These are phyloP conservation scores for Orthosia cruda DNA, from an alignment of 2,888 invertebrate genomes.

Conservation along the genomic window DNA sequence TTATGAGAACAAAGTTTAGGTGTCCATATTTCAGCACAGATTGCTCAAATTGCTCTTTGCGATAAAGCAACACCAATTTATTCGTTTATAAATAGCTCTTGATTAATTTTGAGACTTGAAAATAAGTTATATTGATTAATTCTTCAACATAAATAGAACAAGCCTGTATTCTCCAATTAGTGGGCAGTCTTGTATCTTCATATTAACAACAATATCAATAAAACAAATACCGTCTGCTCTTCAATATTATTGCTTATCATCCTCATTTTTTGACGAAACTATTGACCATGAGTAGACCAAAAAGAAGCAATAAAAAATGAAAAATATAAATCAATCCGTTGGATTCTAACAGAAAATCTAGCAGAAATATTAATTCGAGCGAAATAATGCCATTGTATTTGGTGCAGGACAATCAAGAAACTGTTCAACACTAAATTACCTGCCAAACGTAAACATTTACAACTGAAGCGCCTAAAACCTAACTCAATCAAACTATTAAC, in stretches of 20 bases:
- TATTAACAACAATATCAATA: background rate
- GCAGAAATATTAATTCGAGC: too few relatives aligned
- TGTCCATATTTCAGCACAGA: slow-evolving; percentile 43
- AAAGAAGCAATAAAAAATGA: too few relatives aligned
- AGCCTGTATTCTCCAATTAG: too few relatives aligned
- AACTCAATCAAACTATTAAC: slow-evolving; percentile 60
- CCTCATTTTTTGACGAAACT: too few relatives aligned
- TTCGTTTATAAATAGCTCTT: slow-evolving; percentile 12
- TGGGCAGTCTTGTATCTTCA: too few relatives aligned
- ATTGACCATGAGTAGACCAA: too few relatives aligned
- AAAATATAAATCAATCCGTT: too few relatives aligned
- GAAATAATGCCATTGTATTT: too few relatives aligned
- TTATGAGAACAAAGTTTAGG: slow-evolving; percentile 39
- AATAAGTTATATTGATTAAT: background rate
- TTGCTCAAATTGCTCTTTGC: slow-evolving; percentile 33
- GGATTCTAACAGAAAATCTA: too few relatives aligned
- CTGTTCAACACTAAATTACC: background rate
- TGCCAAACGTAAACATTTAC: background rate
- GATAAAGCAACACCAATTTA: slow-evolving; percentile 13
- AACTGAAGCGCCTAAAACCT: slow-evolving; percentile 5
- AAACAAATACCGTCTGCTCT: too few relatives aligned
- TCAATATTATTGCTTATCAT: too few relatives aligned
- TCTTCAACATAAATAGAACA: background rate
- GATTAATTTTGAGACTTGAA: slow-evolving; percentile 26
- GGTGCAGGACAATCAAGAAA: background rate